Evolutionary conservation across 1,140 invertebrate species (phyloP).

Genomic region (Ceratosolen solmsi): DNA sequence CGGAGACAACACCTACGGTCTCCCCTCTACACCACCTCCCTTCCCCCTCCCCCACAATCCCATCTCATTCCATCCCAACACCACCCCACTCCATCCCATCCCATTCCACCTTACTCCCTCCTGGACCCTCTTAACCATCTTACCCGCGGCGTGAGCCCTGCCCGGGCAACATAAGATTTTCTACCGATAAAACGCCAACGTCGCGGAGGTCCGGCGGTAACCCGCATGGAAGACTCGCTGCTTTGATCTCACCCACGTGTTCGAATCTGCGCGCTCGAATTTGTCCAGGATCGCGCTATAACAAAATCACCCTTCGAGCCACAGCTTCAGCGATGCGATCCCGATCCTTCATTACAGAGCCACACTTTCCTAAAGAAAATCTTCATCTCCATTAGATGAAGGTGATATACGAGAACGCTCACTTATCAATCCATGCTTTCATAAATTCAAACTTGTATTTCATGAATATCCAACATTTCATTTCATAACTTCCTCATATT

Average conservation of each 20-base stretch:
- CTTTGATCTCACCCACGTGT: slow-evolving; percentile 34
- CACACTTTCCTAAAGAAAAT: too few relatives aligned
- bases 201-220: slow-evolving; percentile 63
- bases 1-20: background rate
- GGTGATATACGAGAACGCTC: too few relatives aligned
- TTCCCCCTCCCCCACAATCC: background rate
- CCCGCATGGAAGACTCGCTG: slow-evolving; percentile 51
- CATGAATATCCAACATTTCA: too few relatives aligned
- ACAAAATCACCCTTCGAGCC: background rate
- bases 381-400: too few relatives aligned
- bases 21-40: background rate
- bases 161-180: slow-evolving; percentile 65
- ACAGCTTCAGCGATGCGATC: background rate
- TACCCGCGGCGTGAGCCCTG: slow-evolving; percentile 28
- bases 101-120: too few relatives aligned
- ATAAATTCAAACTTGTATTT: too few relatives aligned
- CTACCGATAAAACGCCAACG: slow-evolving; percentile 68
- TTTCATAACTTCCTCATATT: too few relatives aligned
- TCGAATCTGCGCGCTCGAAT: slow-evolving; percentile 22
- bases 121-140: too few relatives aligned
- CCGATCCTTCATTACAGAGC: too few relatives aligned
- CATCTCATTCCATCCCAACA: too few relatives aligned
- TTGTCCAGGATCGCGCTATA: background rate
- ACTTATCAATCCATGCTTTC: too few relatives aligned
- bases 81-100: too few relatives aligned